Conservation (phyloP, 2,113 vertebrate species). For the Podilymbus podiceps region DNA sequence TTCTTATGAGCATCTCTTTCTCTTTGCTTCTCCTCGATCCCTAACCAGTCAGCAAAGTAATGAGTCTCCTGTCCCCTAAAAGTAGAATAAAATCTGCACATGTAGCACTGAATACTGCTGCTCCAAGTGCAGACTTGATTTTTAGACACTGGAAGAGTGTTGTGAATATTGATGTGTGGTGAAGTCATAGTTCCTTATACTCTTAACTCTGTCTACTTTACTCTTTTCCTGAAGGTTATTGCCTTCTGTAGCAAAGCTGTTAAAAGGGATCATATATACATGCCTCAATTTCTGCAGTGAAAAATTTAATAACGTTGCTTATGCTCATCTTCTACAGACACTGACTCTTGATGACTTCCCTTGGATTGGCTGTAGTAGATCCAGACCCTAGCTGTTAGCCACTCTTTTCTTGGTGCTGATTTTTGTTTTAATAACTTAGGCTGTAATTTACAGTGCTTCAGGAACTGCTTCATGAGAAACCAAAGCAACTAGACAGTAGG, state of each 20-base stretch:
- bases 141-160: not conserved
- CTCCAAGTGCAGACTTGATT: not conserved
- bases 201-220: not conserved
- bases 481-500: too few relatives aligned
- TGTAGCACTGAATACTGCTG: not conserved
- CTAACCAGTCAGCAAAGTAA: not conserved
- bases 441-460: too few relatives aligned
- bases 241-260: not conserved
- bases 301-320: too few relatives aligned
- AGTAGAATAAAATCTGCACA: not conserved
- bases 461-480: too few relatives aligned
- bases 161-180: not conserved
- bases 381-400: too few relatives aligned
- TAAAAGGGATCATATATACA: not conserved
- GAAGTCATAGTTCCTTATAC: not conserved
- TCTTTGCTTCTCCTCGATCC: not conserved
- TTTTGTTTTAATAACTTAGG: too few relatives aligned
- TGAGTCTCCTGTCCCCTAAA: not conserved
- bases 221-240: not conserved
- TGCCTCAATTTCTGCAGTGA: not conserved
- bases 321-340: too few relatives aligned
- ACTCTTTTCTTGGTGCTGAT: too few relatives aligned
- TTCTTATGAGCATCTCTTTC: not conserved
- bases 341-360: too few relatives aligned
- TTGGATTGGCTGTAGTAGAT: too few relatives aligned